A percentile compares a stretch with the other conserved stretches of the same genome.
Conservation (phyloP, 2,797 vertebrate genomes). For the Eulemur rubriventer region DNA sequence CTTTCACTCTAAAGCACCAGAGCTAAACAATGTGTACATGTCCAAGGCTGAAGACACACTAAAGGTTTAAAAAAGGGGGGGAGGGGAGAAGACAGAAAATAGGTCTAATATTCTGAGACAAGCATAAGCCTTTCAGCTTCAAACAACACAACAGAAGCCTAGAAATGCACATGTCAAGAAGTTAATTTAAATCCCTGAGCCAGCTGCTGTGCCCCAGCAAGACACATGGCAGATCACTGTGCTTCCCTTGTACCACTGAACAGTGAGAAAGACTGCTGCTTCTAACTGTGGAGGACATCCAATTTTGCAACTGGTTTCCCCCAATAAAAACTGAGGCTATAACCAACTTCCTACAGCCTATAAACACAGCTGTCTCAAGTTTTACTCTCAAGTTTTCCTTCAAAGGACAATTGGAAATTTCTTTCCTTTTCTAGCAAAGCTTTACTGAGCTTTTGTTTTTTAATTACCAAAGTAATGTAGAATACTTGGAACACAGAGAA, state of each 20-base stretch:
- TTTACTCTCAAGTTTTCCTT: no score
- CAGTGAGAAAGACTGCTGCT: background rate
- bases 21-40: background rate
- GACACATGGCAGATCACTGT: background rate
- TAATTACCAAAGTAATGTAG: conserved; percentile 41
- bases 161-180: background rate
- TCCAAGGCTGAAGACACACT: background rate
- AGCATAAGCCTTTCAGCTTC: background rate
- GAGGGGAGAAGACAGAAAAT: background rate
- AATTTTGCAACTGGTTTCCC: background rate
- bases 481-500: background rate
- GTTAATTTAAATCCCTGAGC: background rate
- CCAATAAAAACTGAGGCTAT: background rate
- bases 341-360: background rate
- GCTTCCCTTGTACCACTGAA: background rate
- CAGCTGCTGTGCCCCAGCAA: background rate
- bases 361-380: background rate
- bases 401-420: conserved; percentile 10
- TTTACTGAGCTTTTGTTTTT: background rate
- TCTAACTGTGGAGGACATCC: background rate
- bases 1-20: background rate
- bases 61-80: background rate
- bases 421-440: conserved; percentile 15
- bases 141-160: background rate
- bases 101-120: background rate